Conservation (phyloP, 2,888 invertebrate genomes). For the Tinea semifulvella region DNA sequence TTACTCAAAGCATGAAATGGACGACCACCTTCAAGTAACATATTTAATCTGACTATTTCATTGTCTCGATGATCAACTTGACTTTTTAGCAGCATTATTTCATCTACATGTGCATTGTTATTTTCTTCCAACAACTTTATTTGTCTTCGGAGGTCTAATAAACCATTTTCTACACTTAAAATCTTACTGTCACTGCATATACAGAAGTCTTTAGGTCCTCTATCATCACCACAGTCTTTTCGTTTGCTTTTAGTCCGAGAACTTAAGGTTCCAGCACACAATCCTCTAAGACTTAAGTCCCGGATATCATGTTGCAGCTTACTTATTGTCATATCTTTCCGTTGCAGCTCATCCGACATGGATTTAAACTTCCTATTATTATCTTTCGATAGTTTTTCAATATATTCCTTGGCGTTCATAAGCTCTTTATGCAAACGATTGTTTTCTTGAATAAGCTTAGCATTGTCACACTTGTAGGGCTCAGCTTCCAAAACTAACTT, state of each 20-base stretch:
- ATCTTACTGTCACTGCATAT: conserved; percentile 33
- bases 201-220: conserved; percentile 29
- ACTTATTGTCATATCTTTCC: conserved; percentile 50
- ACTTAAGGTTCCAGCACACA: conserved; percentile 55
- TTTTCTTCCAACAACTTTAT: conserved; percentile 51
- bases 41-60: conserved; percentile 75
- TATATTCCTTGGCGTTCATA: conserved; percentile 71
- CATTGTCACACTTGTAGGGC: conserved; percentile 84
- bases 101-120: conserved; percentile 44
- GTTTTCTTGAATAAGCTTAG: conserved; percentile 77
- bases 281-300: conserved; percentile 49
- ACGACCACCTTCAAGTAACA: conserved; percentile 76
- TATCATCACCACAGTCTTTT: conserved; percentile 33
- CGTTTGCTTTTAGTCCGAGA: conserved; percentile 48
- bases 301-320: conserved; percentile 53
- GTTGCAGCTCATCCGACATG: conserved; percentile 70
- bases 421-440: conserved; percentile 76
- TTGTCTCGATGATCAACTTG: conserved; percentile 68
- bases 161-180: conserved; percentile 46
- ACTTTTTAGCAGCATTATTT: conserved; percentile 42
- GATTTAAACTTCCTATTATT: conserved; percentile 69
- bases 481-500: conserved; percentile 76
- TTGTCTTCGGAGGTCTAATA: conserved; percentile 48
- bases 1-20: conserved; percentile 69
- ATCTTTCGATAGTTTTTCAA: conserved; percentile 66